A percentile compares a stretch with the other conserved stretches of the same genome.
phyloP scores from a whole-genome alignment of 2,888 invertebrate species.

The Colostygia pectinataria region DNA sequence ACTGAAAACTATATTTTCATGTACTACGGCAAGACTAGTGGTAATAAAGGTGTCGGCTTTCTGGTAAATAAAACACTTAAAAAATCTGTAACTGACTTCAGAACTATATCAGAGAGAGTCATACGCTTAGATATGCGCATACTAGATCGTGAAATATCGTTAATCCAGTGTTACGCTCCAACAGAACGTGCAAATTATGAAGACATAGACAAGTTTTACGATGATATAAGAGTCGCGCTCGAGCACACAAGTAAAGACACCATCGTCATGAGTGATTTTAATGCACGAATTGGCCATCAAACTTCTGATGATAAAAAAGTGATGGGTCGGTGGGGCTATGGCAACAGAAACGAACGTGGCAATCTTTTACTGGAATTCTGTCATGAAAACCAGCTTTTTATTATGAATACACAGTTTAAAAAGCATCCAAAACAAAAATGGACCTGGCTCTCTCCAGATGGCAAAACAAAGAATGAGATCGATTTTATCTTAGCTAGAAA shows the following conservation, averaged over 20 bases:
- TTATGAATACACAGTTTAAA: neutral
- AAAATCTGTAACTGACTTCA: neutral
- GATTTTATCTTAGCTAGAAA: neutral
- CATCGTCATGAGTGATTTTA: too few species aligned
- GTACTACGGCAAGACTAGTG: neutral
- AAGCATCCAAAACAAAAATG: neutral
- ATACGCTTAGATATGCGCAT: neutral
- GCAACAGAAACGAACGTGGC: neutral
- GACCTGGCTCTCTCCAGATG: conserved; percentile 2
- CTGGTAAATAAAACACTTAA: neutral
- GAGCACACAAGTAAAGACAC: too few species aligned
- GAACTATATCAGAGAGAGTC: neutral
- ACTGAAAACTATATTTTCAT: neutral
- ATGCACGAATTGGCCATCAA: too few species aligned
- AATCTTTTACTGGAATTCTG: too few species aligned
- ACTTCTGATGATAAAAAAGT: too few species aligned
- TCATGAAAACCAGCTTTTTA: neutral
- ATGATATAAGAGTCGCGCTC: too few species aligned
- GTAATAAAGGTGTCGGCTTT: neutral
- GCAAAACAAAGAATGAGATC: neutral
- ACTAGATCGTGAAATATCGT: too few species aligned
- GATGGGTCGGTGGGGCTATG: too few species aligned
- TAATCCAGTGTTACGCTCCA: too few species aligned
- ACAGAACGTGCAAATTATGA: too few species aligned
- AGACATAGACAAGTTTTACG: too few species aligned